Percentiles rank a stretch among this genome's conserved stretches.
These are phyloP conservation scores for Acanthosoma haemorrhoidale DNA, from an alignment of 2,888 invertebrate genomes.

Conservation along the genomic window DNA sequence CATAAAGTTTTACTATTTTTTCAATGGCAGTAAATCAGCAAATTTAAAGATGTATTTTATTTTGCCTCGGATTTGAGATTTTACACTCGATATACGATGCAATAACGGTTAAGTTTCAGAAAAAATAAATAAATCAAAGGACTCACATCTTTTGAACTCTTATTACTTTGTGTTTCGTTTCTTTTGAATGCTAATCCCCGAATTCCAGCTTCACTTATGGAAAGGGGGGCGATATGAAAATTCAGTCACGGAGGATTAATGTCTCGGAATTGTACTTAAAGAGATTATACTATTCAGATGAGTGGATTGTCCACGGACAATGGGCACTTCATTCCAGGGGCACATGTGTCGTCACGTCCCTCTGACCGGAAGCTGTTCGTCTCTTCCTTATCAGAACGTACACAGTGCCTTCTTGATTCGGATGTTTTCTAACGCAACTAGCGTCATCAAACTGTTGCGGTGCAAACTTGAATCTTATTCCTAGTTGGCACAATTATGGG, in stretches of 20 bases:
- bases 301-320: slow-evolving; percentile 1
- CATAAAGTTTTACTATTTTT: no score
- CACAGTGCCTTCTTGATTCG: slow-evolving; percentile 22
- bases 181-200: background rate
- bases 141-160: no score
- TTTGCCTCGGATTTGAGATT: no score
- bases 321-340: slow-evolving; percentile 8
- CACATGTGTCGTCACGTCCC: slow-evolving; percentile 21
- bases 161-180: background rate
- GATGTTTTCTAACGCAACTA: slow-evolving; percentile 22
- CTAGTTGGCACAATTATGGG: no score
- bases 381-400: background rate
- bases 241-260: slow-evolving; percentile 4
- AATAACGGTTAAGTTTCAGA: no score
- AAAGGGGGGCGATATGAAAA: background rate
- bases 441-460: no score
- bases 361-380: background rate
- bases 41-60: no score
- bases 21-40: no score
- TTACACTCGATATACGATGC: no score
- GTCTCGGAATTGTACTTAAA: background rate
- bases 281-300: slow-evolving; percentile 10
- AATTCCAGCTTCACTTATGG: background rate
- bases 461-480: no score
- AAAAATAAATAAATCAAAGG: no score